These are phyloP conservation scores for Megaleporinus macrocephalus DNA, from an alignment of 2,113 vertebrate species.

Conservation along the genomic window DNA sequence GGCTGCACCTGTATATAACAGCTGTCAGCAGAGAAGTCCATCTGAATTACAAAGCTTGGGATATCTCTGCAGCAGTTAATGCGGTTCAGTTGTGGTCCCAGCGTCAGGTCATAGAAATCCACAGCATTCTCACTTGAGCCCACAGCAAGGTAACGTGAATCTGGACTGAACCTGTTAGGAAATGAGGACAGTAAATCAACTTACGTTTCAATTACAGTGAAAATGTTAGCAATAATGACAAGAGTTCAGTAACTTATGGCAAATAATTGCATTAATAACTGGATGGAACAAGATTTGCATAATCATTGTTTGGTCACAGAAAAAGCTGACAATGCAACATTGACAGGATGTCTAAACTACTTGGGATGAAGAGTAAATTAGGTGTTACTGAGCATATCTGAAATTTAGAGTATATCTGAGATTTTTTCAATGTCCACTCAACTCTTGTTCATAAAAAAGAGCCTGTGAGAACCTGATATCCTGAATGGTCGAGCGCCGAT, in stretches of 20 bases:
- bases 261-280: not conserved
- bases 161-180: conserved; percentile 88
- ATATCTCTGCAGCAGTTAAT: conserved; percentile 96
- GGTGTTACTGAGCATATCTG: not conserved
- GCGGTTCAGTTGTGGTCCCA: conserved; percentile 91
- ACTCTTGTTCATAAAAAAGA: not conserved
- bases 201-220: not conserved
- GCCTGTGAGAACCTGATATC: conserved; percentile 88
- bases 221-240: not conserved
- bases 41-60: conserved; percentile 93
- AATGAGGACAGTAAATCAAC: not conserved
- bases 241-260: not conserved
- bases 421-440: no score
- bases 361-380: no score
- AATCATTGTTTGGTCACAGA: no score
- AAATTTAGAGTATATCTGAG: not conserved
- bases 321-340: no score
- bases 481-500: conserved; percentile 90
- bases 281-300: no score
- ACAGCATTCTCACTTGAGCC: conserved; percentile 94
- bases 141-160: conserved; percentile 90
- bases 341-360: no score
- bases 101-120: conserved; percentile 93
- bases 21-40: conserved; percentile 96
- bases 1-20: conserved; percentile 85